Base-by-base conservation (phyloP, 2,113 vertebrate species). In the Coreoperca whiteheadi region DNA sequence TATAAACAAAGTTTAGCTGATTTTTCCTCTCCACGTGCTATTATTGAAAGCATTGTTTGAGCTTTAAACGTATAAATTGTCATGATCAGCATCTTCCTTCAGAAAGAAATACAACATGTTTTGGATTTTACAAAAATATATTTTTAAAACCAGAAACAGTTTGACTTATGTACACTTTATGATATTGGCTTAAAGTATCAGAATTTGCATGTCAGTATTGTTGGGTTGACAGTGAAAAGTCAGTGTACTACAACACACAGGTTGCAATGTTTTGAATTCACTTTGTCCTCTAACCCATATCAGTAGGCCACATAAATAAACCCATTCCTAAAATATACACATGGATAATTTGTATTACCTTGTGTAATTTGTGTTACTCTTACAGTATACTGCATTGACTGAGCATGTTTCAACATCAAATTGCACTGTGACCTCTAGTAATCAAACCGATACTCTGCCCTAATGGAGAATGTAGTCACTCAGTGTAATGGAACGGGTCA, bases 401-500 rank as follows among this genome's bases (percentile, higher is more conserved):
- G 54, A 54, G 53, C 43, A 39, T 60, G 51, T 72, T 41, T 53
- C 41, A 60, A 78, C 32, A 72, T 60, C 32, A 30, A 18, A 73
- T 25, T 30, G n/a, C 54, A 59, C 32, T 14, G 15, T 76, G 69
- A 86, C 67, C 59, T 51, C 4, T 10, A 23, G 54, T 66, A 57
- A 64, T 80, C 61, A 78, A 68, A 73, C 28, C 37, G 6, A 81
- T 82, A 57, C 20, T 48, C 18, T 4, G 12, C 76, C 74, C 25
- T 67, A 61, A 48, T 83, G 43, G 56, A 82, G 46, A 74, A 74
- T 67, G 30, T 8, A 15, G 14, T 82, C 56, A 51, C 41, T 74
- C 64, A 46, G 0, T 63, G 34, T 64, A 74, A 71, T 78, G 32
- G 60, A 78, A 72, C 34, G n/a, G 73, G 39, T 76, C 66, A 76